Evolutionary conservation across 35 echinoderm and acorn worm species (phyloP), one percentile per base, ranked within the genome.

Genomic region (Strongylocentrotus purpuratus): DNA sequence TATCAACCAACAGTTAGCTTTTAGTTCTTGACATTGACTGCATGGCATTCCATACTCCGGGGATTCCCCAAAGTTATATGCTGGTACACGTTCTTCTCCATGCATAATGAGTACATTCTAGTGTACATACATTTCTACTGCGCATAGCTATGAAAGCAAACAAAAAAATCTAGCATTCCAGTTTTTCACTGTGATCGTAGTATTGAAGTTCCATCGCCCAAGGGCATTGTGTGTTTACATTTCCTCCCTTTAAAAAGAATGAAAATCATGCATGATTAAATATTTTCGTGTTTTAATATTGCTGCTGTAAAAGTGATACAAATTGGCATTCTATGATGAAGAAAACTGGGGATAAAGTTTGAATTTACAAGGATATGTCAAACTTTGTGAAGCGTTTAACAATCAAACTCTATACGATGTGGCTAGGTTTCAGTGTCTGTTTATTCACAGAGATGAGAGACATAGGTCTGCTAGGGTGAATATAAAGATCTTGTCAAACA

Each of bases 101-200:
- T 78, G 65, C 65, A 78, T 78, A 78, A 78, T 25, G 45, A 89
- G 87, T 89, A 89, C 87, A 89, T 89, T 89, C 87, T 33, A 89
- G 32, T 89, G 87, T 89, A 89, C 87, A 89, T 89, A 89, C 87
- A 89, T 89, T 89, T 89, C 18, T 89, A 45, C 65, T 78, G 28
- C 65, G 28, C 65, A 78, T 78, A 78, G 65, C 28, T 78, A 78
- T 14, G 17, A 59, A 59, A 78, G 22, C 65, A 78, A 78, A 78
- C 45, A 13, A 9, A 11, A 9, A 89, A 89, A 89, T 89, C 87
- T 89, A 46, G 87, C 87, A 89, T 89, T 89, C 87, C 87, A 89
- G 32, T 45, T 86, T 86, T 86, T 86, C 85, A 7, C 25, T 86
- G 9, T 31, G 50, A 55, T 55, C n/a, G 65, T n/a, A 78, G 28